Evolutionary conservation across 2,888 invertebrate genomes (phyloP), one percentile per base, ranked within the genome.

Genomic region (Girardia tigrina): DNA sequence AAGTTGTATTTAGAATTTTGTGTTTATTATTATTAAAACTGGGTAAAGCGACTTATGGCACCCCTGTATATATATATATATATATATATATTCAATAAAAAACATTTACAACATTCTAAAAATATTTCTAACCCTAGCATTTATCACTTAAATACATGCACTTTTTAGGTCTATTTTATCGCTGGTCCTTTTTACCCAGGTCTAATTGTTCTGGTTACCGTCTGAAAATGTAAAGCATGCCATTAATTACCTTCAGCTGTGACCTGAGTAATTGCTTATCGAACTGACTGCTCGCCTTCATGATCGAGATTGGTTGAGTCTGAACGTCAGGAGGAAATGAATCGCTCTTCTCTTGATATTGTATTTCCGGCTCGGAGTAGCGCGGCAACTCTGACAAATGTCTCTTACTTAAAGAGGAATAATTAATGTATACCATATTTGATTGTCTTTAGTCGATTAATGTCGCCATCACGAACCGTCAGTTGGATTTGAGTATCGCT

Each of bases 401-500:
- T 16, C 16, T 8, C 16, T 8, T 12, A 8, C 8, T 8, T 8
- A 36, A 12, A 36, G 16, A 36, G 8, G 16, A 36, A 36, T 36
- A 36, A 36, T 12, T 36, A 8, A 12, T 36, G 36, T 16, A 12
- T 12, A 56, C 56, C 56, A 56, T 56, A 56, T 56, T 56, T 56
- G n/a, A 56, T 56, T 56, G 56, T 56, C 56, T 56, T 56, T n/a
- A 56, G n/a, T 23, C 56, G n/a, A 56, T 56, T 56, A 23, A 56
- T 56, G n/a, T 56, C 56, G n/a, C 56, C 56, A 16, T 56, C 56
- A 20, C 56, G 4, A 8, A 56, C n/a, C 23, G 56, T 56, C 6
- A 56, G 56, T 56, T 56, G 20, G 23, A 56, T 56, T 20, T 56
- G n/a, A 20, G 23, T 6, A n/a, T 56, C 56, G 23, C 56, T n/a